phyloP scores from a whole-genome alignment of 2,797 vertebrate species.

The Rachycentron canadum region DNA sequence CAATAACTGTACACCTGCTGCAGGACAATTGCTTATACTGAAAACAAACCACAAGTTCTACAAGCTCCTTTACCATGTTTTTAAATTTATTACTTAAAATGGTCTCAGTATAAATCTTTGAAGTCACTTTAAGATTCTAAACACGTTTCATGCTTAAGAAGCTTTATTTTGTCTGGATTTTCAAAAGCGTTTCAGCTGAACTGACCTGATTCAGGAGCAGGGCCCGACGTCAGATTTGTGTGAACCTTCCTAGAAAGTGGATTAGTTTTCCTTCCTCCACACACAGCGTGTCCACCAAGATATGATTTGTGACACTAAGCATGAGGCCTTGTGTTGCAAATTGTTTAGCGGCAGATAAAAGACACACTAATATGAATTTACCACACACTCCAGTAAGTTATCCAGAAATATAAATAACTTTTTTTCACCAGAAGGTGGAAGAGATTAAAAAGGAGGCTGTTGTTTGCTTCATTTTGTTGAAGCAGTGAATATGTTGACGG shows the following conservation, averaged over 20 bases:
- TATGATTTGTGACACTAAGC: conserved; percentile 8
- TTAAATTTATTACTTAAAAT: not conserved
- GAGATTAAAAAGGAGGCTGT: not conserved
- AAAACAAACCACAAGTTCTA: not conserved
- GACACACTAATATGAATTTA: not conserved
- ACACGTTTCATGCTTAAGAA: not conserved
- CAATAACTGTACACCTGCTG: not conserved
- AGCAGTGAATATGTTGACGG: not conserved
- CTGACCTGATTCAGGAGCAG: conserved; percentile 50
- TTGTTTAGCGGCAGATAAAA: not conserved
- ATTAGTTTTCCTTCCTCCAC: not conserved
- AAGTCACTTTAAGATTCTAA: not conserved
- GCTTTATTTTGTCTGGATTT: not conserved
- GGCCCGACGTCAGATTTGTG: not conserved
- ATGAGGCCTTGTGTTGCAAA: not conserved
- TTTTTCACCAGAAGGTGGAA: not conserved
- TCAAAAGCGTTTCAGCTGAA: conserved; percentile 3
- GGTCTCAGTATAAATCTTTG: not conserved
- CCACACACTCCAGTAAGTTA: not conserved
- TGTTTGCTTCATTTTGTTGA: not conserved
- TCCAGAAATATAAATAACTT: not conserved
- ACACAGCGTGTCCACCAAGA: not conserved
- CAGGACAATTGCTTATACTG: not conserved
- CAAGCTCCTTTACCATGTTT: not conserved
- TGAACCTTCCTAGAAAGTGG: conserved; percentile 9